Conservation (phyloP, 2,797 vertebrate species). For the Orientallactaga sibirica region DNA sequence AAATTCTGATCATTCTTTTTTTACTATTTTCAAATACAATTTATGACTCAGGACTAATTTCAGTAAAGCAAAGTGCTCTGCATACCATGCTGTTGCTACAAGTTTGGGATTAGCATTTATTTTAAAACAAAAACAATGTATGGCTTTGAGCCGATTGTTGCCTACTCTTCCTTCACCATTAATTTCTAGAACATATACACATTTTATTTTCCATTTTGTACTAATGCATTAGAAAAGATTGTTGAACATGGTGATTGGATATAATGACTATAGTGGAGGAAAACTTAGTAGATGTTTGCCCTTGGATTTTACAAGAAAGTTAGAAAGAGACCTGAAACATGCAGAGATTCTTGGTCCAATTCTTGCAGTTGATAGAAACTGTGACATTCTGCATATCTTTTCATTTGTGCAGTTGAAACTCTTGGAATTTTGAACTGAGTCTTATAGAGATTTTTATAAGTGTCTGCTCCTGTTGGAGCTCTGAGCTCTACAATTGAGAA, state of each 20-base stretch:
- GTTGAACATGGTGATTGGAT: neutral
- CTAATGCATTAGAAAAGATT: conserved; percentile 16
- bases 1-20: conserved; percentile 22
- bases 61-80: neutral
- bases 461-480: neutral
- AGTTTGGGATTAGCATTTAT: neutral
- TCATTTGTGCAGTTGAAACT: neutral
- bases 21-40: conserved; percentile 53
- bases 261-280: neutral
- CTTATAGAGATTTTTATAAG: neutral
- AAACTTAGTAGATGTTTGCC: neutral
- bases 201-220: neutral
- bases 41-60: neutral
- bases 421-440: conserved; percentile 13
- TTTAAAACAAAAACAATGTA: conserved; percentile 10
- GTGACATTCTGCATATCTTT: neutral
- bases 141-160: conserved; percentile 7
- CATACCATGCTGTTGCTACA: neutral
- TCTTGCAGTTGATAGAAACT: neutral
- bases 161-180: neutral
- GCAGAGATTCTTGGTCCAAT: neutral
- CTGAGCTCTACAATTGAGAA: neutral
- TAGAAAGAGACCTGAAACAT: neutral
- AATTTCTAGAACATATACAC: conserved; percentile 30
- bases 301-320: conserved; percentile 18